Conservation (phyloP, 1,140 invertebrate genomes). For the Alviniconcha marisindica region DNA sequence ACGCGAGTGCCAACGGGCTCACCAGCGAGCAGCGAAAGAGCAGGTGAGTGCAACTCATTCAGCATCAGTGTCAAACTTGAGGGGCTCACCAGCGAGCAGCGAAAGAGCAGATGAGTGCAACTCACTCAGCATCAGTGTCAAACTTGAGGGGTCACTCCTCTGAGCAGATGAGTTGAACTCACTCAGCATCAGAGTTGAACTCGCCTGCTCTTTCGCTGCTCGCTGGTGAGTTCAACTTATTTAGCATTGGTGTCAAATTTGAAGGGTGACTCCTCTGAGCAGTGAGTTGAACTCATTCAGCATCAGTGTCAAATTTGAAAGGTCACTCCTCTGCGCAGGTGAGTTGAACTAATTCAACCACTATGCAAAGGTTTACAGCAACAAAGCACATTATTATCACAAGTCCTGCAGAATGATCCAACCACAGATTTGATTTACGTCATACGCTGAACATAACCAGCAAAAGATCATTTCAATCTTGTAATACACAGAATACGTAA, state of each 20-base stretch:
- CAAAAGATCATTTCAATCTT: too few species aligned
- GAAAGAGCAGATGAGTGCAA: constrained; percentile 21
- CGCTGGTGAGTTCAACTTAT: constrained; percentile 49
- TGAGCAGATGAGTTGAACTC: not conserved
- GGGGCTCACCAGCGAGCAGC: constrained; percentile 63
- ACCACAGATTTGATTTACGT: too few species aligned
- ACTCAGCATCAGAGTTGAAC: not conserved
- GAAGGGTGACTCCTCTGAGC: constrained; percentile 65
- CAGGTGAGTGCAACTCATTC: constrained; percentile 5
- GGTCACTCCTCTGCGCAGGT: constrained; percentile 57
- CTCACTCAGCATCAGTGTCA: too few species aligned
- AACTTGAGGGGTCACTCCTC: too few species aligned
- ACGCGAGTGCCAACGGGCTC: constrained; percentile 68
- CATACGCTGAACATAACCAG: too few species aligned
- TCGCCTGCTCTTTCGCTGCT: constrained; percentile 34
- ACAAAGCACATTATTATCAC: too few species aligned
- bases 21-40: constrained; percentile 43
- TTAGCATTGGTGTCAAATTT: too few species aligned
- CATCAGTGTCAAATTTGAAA: too few species aligned
- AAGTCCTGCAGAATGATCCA: too few species aligned
- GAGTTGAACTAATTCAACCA: not conserved
- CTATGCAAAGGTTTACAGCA: too few species aligned
- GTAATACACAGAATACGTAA: too few species aligned
- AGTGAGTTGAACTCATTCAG: not conserved
- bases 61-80: too few species aligned